A percentile compares a stretch with the other conserved stretches of the same genome.
These are phyloP conservation scores for Priocnemis perturbator DNA, from an alignment of 2,888 invertebrate genomes.

Conservation along the genomic window DNA sequence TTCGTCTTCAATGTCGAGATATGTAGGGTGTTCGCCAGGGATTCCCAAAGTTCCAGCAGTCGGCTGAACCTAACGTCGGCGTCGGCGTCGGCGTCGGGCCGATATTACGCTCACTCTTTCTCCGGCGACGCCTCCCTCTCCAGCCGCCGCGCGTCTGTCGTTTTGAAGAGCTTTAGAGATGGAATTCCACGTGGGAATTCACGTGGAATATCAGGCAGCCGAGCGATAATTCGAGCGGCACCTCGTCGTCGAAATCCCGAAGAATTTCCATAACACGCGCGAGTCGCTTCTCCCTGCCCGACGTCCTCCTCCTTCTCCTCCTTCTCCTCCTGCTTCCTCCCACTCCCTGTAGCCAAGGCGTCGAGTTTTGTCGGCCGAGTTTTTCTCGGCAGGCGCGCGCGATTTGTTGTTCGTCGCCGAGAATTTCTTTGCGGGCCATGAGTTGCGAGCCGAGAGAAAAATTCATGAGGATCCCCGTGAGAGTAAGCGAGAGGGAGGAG, in stretches of 20 bases:
- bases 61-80: conserved; percentile 25
- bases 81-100: no score
- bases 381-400: neutral
- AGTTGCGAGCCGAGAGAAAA: conserved; percentile 17
- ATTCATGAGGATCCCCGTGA: conserved; percentile 21
- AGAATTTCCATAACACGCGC: conserved; percentile 46
- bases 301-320: conserved; percentile 22
- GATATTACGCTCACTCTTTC: conserved; percentile 29
- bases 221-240: conserved; percentile 37
- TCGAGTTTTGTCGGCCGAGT: neutral
- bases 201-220: conserved; percentile 38
- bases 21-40: conserved; percentile 18
- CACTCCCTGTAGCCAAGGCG: conserved; percentile 1
- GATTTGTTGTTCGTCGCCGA: conserved; percentile 12
- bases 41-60: conserved; percentile 36
- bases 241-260: conserved; percentile 30
- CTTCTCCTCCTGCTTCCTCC: neutral
- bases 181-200: conserved; percentile 44
- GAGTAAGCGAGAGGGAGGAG: neutral
- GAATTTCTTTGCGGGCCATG: conserved; percentile 9
- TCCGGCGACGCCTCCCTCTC: conserved; percentile 1
- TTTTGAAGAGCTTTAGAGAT: conserved; percentile 26
- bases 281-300: conserved; percentile 11
- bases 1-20: conserved; percentile 5
- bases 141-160: conserved; percentile 12